phyloP scores from a whole-genome alignment of 2,113 vertebrate genomes.

The Heteronetta atricapilla region DNA sequence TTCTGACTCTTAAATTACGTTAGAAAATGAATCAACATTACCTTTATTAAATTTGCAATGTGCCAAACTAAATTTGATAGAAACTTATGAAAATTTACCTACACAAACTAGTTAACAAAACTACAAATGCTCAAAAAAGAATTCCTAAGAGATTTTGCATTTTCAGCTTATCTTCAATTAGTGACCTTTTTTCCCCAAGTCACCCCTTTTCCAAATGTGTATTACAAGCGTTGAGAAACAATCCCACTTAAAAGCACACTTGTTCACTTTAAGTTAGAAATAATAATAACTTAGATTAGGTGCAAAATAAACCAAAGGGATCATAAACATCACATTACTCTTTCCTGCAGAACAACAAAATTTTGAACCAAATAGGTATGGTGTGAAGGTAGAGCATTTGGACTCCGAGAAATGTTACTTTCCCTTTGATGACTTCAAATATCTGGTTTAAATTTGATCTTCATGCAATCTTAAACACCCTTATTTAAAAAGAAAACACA shows the following conservation, averaged over 20 bases:
- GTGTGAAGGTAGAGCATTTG: neutral
- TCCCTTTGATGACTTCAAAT: neutral
- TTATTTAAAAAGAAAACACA: neutral
- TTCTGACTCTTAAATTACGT: neutral
- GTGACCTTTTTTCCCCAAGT: neutral
- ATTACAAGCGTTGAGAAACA: neutral
- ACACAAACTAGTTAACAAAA: neutral
- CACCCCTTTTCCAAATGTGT: neutral
- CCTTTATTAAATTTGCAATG: neutral
- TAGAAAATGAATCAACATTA: neutral
- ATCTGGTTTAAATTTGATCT: neutral
- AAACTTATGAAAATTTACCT: neutral
- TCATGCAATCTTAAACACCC: neutral
- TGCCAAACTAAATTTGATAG: neutral
- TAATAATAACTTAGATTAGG: neutral
- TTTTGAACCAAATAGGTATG: neutral
- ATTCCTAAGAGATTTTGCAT: neutral
- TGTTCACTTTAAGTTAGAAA: neutral
- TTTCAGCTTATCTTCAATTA: neutral
- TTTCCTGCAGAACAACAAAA: neutral
- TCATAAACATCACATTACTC: neutral
- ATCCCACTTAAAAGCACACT: neutral
- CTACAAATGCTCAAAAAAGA: neutral
- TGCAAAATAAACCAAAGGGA: neutral
- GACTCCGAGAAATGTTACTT: neutral